Percentiles rank a stretch among this genome's conserved stretches.
Evolutionary conservation across 2,888 invertebrate genomes (phyloP).

Genomic region (Zeuzera pyrina): DNA sequence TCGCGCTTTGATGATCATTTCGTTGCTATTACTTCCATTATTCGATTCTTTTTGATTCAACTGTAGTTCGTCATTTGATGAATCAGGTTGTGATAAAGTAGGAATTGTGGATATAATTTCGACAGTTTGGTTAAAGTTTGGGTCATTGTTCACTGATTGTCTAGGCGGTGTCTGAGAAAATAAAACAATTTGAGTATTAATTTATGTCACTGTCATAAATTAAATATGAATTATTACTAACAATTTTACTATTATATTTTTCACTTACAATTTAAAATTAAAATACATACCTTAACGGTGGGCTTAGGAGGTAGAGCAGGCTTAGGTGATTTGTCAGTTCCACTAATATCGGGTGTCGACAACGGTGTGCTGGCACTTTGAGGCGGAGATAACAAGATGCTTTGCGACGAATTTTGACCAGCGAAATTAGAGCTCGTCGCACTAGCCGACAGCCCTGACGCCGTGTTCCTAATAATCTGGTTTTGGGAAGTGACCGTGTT

Average conservation of each 20-base stretch:
- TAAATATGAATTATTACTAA: too few relatives aligned
- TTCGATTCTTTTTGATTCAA: slow-evolving; percentile 58
- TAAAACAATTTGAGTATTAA: slow-evolving; percentile 9
- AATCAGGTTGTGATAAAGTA: slow-evolving; percentile 47
- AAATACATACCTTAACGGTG: slow-evolving; percentile 72
- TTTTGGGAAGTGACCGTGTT: slow-evolving; percentile 61
- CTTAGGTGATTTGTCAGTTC: slow-evolving; percentile 74
- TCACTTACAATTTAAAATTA: too few relatives aligned
- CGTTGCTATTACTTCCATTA: slow-evolving; percentile 45
- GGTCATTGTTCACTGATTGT: slow-evolving; percentile 59
- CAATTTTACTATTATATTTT: too few relatives aligned
- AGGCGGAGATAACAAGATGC: slow-evolving; percentile 71
- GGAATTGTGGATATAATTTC: slow-evolving; percentile 36
- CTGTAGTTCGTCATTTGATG: slow-evolving; percentile 40
- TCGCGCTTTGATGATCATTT: slow-evolving; percentile 81
- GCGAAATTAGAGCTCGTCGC: slow-evolving; percentile 55
- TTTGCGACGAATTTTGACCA: slow-evolving; percentile 55
- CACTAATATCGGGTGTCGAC: slow-evolving; percentile 67
- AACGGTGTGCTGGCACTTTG: slow-evolving; percentile 75
- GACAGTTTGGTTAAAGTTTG: slow-evolving; percentile 37
- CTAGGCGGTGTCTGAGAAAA: slow-evolving; percentile 65
- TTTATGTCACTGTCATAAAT: too few relatives aligned
- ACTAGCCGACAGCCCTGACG: slow-evolving; percentile 63
- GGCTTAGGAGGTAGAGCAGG: slow-evolving; percentile 91
- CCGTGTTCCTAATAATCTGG: slow-evolving; percentile 67